Evolutionary conservation across 1,140 invertebrate species (phyloP).

Genomic region (Drosophila varians): DNA sequence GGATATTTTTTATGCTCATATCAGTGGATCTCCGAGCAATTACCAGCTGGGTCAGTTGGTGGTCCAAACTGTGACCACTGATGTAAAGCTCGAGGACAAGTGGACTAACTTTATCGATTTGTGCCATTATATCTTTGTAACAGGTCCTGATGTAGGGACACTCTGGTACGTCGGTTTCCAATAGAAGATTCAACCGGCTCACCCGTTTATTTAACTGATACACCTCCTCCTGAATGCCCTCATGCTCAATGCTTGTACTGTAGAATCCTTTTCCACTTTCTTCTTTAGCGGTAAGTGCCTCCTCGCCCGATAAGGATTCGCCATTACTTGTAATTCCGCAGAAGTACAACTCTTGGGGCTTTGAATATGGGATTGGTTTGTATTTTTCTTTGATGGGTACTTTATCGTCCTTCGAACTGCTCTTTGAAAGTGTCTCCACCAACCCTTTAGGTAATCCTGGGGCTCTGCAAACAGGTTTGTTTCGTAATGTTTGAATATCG

Average conservation of each 20-base stretch:
- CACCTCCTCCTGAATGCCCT: slow-evolving; percentile 25
- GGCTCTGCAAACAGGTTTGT: neutral
- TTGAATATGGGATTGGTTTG: neutral
- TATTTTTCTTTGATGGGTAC: neutral
- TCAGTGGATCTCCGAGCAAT: slow-evolving; percentile 3
- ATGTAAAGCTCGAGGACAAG: slow-evolving; percentile 20
- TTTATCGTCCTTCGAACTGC: too few species aligned
- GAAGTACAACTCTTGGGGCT: too few species aligned
- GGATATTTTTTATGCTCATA: neutral
- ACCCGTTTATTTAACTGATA: neutral
- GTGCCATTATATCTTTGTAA: neutral
- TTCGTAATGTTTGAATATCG: neutral
- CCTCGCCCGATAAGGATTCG: neutral
- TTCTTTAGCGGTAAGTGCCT: neutral
- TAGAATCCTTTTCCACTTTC: too few species aligned
- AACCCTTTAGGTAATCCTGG: neutral
- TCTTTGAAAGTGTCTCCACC: too few species aligned
- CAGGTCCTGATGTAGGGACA: slow-evolving; percentile 24
- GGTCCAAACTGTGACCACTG: slow-evolving; percentile 16
- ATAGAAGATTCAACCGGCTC: slow-evolving; percentile 1
- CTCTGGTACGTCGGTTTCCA: slow-evolving; percentile 7
- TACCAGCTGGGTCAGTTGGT: slow-evolving; percentile 33
- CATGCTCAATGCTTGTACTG: slow-evolving; percentile 4
- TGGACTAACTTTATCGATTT: neutral
- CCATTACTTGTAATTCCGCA: neutral